Evolutionary conservation across 2,113 vertebrate species (phyloP).

Genomic region (Carassius auratus): DNA sequence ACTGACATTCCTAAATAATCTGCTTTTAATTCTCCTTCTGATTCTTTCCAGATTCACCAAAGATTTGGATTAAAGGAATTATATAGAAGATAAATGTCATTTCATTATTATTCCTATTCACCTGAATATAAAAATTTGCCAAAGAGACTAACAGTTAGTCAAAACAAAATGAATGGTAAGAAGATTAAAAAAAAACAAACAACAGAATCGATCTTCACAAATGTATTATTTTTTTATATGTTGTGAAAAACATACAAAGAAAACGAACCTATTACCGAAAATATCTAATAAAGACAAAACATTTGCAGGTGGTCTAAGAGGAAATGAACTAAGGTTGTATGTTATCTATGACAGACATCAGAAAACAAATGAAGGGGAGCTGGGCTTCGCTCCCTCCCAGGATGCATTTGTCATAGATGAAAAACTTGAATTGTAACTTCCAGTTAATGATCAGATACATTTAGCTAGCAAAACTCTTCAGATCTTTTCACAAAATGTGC

Average conservation of each 20-base stretch:
- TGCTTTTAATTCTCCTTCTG: conserved; percentile 7
- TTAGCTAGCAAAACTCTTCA: neutral
- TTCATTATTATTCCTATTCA: neutral
- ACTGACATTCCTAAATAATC: conserved; percentile 44
- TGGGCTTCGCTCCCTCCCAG: neutral
- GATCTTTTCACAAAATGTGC: neutral
- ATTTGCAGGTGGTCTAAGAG: neutral
- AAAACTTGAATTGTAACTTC: neutral
- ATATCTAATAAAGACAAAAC: neutral
- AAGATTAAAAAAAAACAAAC: too few relatives aligned
- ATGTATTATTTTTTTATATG: neutral
- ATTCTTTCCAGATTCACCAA: neutral
- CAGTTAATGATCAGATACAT: neutral
- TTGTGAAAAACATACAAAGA: too few relatives aligned
- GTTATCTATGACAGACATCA: conserved; percentile 23
- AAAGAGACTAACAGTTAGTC: neutral
- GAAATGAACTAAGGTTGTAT: neutral
- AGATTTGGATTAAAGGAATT: neutral
- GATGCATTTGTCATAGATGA: neutral
- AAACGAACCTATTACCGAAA: too few relatives aligned
- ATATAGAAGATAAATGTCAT: neutral
- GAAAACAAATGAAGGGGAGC: neutral
- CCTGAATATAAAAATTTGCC: neutral
- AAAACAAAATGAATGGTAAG: neutral
- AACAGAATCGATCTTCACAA: neutral